These are phyloP conservation scores for Cyphomyrmex costatus DNA, from an alignment of 1,140 invertebrate species.

Conservation along the genomic window DNA sequence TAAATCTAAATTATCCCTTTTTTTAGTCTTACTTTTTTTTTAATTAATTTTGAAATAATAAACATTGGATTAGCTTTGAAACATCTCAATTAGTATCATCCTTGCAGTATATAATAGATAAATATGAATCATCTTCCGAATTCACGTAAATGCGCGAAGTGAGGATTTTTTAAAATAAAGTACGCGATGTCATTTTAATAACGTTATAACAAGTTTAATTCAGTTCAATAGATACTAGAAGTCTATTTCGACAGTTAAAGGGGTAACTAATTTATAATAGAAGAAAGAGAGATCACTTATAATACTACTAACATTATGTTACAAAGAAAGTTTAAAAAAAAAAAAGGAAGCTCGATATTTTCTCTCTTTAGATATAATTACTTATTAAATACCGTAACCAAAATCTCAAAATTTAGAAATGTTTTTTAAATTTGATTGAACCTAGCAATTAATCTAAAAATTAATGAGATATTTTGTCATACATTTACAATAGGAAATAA, in stretches of 20 bases:
- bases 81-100: background rate
- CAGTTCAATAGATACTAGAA: background rate
- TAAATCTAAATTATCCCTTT: background rate
- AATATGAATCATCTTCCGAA: background rate
- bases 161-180: background rate
- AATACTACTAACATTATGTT: background rate
- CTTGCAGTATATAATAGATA: background rate
- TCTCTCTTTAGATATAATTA: too few species aligned
- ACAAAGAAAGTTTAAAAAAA: background rate
- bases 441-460: background rate
- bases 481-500: background rate
- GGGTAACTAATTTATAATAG: conserved; percentile 35
- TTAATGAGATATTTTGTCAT: background rate
- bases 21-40: background rate
- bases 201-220: background rate
- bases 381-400: too few species aligned
- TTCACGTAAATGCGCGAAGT: background rate
- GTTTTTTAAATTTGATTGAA: background rate
- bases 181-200: background rate
- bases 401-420: background rate
- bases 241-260: background rate
- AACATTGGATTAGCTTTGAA: background rate
- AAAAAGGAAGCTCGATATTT: background rate
- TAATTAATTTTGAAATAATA: background rate
- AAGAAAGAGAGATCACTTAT: background rate